phyloP scores from a whole-genome alignment of 2,113 vertebrate species.

The Ptilorrhoa leucosticta region DNA sequence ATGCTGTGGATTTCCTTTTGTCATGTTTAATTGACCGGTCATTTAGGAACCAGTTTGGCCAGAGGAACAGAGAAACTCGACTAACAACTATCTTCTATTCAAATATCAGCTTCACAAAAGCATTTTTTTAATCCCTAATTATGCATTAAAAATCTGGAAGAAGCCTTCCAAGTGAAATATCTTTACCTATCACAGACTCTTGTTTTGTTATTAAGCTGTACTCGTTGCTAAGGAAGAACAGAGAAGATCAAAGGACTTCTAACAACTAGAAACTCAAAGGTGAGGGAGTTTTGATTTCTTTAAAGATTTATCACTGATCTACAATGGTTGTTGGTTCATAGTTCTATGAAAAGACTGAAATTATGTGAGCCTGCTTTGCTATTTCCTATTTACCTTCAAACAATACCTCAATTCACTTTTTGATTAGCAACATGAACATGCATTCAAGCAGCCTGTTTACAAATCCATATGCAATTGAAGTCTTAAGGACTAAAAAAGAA shows the following conservation, averaged over 20 bases:
- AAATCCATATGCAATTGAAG: slow-evolving; percentile 75
- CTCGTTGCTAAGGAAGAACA: slow-evolving; percentile 24
- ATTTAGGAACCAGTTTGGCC: neutral
- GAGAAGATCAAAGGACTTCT: slow-evolving; percentile 36
- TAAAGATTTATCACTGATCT: neutral
- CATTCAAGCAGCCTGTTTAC: slow-evolving; percentile 46
- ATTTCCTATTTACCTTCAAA: neutral
- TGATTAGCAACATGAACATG: neutral
- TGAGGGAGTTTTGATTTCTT: slow-evolving; percentile 32
- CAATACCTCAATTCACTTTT: neutral
- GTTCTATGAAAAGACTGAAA: neutral
- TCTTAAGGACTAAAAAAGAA: slow-evolving; percentile 73
- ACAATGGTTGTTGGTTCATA: neutral
- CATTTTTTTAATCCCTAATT: neutral
- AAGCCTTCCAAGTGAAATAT: neutral
- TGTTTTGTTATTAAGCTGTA: slow-evolving; percentile 23
- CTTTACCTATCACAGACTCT: neutral
- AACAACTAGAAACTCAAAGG: neutral
- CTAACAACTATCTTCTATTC: neutral
- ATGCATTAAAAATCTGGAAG: neutral
- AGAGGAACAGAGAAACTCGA: neutral
- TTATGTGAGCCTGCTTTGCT: neutral
- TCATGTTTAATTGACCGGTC: slow-evolving; percentile 40
- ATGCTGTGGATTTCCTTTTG: slow-evolving; percentile 49
- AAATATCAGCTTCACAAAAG: neutral